Percentiles rank a stretch among this genome's conserved stretches.
These are phyloP conservation scores for Odobenus rosmarus DNA, from an alignment of 2,113 vertebrate species.

Conservation along the genomic window DNA sequence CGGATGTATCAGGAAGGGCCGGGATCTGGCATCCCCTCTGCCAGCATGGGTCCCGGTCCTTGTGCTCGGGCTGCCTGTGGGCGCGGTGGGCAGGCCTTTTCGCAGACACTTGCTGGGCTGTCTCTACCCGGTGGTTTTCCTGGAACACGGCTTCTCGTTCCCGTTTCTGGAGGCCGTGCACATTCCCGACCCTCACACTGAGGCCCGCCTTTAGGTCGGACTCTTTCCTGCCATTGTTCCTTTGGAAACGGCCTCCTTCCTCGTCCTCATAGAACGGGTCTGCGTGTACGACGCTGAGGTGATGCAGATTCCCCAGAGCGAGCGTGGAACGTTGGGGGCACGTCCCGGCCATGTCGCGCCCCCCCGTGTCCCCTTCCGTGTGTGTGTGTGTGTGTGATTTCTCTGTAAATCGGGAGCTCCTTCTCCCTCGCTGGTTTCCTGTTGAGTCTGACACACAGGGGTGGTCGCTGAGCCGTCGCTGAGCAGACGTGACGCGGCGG, in stretches of 20 bases:
- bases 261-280: not conserved
- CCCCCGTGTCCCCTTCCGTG: not conserved
- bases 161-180: not conserved
- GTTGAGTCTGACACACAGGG: not conserved
- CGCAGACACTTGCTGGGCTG: not conserved
- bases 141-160: not conserved
- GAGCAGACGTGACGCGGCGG: not conserved
- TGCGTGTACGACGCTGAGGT: not conserved
- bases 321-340: not conserved
- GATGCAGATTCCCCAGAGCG: not conserved
- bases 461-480: not conserved
- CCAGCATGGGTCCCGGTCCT: too few species aligned
- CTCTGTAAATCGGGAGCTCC: not conserved
- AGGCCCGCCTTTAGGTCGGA: not conserved
- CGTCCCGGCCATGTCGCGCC: not conserved
- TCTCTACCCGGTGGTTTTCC: not conserved
- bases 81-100: not conserved
- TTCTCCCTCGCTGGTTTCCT: not conserved
- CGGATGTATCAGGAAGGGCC: not conserved
- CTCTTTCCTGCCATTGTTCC: not conserved
- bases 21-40: too few species aligned
- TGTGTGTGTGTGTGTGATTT: not conserved
- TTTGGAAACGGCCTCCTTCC: not conserved
- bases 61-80: not conserved
- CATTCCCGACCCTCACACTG: accelerated